Evolutionary conservation across 1,140 invertebrate genomes (phyloP), one percentile per base, ranked within the genome.

Genomic region (Delia radicum): DNA sequence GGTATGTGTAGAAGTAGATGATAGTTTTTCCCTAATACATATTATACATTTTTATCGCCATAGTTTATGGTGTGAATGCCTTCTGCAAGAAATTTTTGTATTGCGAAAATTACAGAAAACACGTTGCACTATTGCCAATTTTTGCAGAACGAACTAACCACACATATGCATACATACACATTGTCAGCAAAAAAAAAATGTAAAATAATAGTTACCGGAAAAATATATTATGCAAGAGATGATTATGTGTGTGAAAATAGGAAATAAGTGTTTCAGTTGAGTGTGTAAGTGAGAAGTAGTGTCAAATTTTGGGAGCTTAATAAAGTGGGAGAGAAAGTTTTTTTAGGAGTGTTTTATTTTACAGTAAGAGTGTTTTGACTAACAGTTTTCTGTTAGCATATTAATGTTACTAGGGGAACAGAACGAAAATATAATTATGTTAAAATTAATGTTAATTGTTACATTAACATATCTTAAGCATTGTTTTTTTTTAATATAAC

Each of bases 21-120:
- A 13, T 42, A 42, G 12, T 42, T 42, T 42, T 42, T 42, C n/a
- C 3, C 33, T 33, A 33, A 42, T 42, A 71, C 55, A 37, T 48
- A 73, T 42, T 31, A 71, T 24, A 29, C 42, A 69, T 37, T 69
- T 69, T 69, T 69, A 69, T 69, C 65, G 65, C 37, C 65, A 69
- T 69, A 69, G 46, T 67, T 72, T 67, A 67, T 75, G 74, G 67
- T 75, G 74, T 75, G 67, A 75, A 75, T 75, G 74, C 74, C 74
- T 75, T 75, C 74, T 75, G 74, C 74, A 75, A 48, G 72, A 28
- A 15, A 15, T 29, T 71, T n/a, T 26, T 62, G 5, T 33, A 21
- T 69, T n/a, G n/a, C 29, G 18, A 24, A 69, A 69, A 18, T 21
- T 18, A n/a, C n/a, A 69, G 31, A 69, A 69, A 69, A 69, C 65